These are phyloP conservation scores for Ctenodactylus gundi DNA, from an alignment of 2,113 vertebrate genomes.

Conservation along the genomic window DNA sequence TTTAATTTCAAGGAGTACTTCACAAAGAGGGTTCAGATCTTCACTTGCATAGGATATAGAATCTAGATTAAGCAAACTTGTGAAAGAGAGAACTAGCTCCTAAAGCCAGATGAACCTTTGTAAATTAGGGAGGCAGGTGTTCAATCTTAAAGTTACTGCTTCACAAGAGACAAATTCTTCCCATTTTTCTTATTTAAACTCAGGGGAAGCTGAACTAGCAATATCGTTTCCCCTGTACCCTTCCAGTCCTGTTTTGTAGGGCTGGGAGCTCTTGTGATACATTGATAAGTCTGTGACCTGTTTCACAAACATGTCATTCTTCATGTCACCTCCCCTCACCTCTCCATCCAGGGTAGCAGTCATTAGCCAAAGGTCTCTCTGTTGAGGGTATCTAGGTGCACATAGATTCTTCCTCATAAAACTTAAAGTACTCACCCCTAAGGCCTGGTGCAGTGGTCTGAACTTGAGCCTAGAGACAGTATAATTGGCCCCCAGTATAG, in stretches of 20 bases:
- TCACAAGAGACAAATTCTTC: neutral
- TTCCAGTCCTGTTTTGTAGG: neutral
- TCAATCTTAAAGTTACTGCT: neutral
- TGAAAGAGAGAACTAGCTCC: neutral
- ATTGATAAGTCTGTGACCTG: neutral
- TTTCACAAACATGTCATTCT: neutral
- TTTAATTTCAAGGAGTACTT: neutral
- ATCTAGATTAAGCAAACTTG: neutral
- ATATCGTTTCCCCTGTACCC: neutral
- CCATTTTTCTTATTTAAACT: neutral
- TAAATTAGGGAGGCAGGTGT: neutral
- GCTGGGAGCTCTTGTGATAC: neutral
- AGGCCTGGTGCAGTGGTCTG: neutral
- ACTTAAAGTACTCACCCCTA: neutral
- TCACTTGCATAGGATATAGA: constrained; percentile 5
- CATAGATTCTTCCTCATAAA: neutral
- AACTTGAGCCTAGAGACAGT: neutral
- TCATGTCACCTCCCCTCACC: neutral
- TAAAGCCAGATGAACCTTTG: neutral
- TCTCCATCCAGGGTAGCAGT: neutral
- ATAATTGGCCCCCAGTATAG: neutral
- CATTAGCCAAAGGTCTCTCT: neutral
- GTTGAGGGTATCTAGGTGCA: neutral
- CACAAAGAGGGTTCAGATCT: neutral
- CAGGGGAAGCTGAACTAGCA: neutral